Evolutionary conservation across 2,797 vertebrate species (phyloP).

Genomic region (Pseudochromis fuscus): DNA sequence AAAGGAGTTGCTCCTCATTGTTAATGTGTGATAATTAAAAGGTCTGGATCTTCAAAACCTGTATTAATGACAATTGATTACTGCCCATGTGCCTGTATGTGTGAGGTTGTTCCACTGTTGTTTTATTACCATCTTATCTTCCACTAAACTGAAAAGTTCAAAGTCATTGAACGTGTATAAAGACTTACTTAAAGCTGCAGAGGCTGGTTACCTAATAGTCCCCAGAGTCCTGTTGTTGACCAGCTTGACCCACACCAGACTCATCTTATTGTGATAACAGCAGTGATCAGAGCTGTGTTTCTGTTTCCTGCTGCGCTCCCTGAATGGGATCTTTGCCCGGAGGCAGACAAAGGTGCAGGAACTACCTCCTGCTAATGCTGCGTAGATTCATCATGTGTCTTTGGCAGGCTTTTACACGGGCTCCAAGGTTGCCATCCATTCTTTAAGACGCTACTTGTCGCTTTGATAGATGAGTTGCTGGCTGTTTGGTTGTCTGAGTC

Average conservation of each 20-base stretch:
- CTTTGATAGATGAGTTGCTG: slow-evolving; percentile 76
- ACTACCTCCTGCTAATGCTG: slow-evolving; percentile 57
- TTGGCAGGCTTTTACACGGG: slow-evolving; percentile 71
- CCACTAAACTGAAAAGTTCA: not conserved
- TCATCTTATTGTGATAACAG: not conserved
- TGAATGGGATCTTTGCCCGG: slow-evolving; percentile 59
- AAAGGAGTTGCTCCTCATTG: no score
- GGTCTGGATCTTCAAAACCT: no score
- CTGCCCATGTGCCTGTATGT: no score
- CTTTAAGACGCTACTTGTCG: slow-evolving; percentile 72
- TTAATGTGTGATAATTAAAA: no score
- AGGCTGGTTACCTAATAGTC: not conserved
- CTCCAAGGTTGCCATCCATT: slow-evolving; percentile 80
- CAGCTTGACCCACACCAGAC: not conserved
- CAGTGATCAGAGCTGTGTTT: slow-evolving; percentile 29
- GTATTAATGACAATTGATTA: no score
- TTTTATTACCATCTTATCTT: not conserved
- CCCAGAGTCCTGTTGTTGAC: not conserved
- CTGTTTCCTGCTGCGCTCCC: slow-evolving; percentile 38
- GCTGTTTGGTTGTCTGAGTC: slow-evolving; percentile 54
- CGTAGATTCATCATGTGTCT: slow-evolving; percentile 76
- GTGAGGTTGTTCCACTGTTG: no score
- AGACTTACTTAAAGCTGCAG: not conserved
- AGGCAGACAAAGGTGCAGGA: slow-evolving; percentile 25
- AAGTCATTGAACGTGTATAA: not conserved